phyloP scores from a whole-genome alignment of 2,113 vertebrate species.

The Choloepus hoffmanni region DNA sequence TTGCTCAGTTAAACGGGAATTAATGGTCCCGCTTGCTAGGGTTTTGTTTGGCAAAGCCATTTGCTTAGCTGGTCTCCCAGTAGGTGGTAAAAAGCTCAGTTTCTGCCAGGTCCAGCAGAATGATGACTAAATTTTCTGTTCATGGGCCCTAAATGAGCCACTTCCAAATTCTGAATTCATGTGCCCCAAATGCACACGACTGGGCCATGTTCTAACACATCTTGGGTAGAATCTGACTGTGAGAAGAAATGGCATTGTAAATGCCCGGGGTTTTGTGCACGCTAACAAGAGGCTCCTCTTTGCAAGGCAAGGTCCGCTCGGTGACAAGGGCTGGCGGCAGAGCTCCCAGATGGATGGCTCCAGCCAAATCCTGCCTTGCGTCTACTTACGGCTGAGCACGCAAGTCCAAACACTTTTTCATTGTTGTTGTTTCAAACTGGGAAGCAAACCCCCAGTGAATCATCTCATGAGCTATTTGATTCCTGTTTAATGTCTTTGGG shows the following conservation, averaged over 20 bases:
- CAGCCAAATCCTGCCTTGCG: rapidly evolving
- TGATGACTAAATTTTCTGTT: neutral
- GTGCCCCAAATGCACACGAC: neutral
- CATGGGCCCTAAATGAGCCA: neutral
- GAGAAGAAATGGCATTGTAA: neutral
- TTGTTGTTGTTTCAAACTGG: neutral
- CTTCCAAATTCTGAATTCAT: neutral
- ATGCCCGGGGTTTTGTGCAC: rapidly evolving
- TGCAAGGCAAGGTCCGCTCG: neutral
- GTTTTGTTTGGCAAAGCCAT: rapidly evolving
- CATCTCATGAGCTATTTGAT: constrained; percentile 23
- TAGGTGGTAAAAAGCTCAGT: neutral
- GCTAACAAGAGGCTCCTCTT: neutral
- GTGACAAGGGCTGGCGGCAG: rapidly evolving
- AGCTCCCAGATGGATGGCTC: neutral
- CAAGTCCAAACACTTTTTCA: neutral
- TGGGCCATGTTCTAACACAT: neutral
- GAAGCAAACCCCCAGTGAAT: constrained; percentile 52
- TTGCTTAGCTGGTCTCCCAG: neutral
- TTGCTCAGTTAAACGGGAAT: rapidly evolving
- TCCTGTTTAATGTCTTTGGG: constrained; percentile 34
- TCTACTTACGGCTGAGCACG: neutral
- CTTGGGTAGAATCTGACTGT: neutral
- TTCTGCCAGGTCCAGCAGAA: neutral
- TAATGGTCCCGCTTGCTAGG: rapidly evolving